phyloP scores from a whole-genome alignment of 2,888 invertebrate genomes.

The Drosophila stalkeri region DNA sequence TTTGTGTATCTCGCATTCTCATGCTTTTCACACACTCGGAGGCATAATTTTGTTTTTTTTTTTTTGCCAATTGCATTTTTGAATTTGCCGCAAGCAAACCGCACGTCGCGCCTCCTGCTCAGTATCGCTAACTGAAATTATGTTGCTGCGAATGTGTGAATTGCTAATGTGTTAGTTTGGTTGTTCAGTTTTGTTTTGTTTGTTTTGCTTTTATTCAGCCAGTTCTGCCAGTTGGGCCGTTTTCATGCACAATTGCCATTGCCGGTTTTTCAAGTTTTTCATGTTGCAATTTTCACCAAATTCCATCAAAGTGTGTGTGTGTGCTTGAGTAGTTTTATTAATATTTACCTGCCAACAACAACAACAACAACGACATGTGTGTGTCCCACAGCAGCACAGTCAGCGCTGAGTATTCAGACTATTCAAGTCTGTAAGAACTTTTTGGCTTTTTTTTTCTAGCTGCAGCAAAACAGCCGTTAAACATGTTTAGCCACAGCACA shows the following conservation, averaged over 20 bases:
- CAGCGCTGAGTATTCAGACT: slow-evolving; percentile 15
- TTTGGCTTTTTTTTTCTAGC: neutral
- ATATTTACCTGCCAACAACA: slow-evolving; percentile 66
- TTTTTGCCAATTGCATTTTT: slow-evolving; percentile 57
- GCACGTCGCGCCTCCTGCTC: neutral
- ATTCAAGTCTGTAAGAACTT: slow-evolving; percentile 38
- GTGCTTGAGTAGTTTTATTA: slow-evolving; percentile 43
- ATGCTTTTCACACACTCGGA: slow-evolving; percentile 37
- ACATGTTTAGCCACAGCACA: slow-evolving; percentile 67
- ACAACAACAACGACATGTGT: slow-evolving; percentile 26
- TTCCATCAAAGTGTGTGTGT: slow-evolving; percentile 56
- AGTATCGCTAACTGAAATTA: slow-evolving; percentile 60
- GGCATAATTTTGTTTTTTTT: neutral
- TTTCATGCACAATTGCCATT: slow-evolving; percentile 43
- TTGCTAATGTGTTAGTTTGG: slow-evolving; percentile 67
- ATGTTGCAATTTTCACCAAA: slow-evolving; percentile 71
- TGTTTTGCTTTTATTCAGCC: slow-evolving; percentile 47
- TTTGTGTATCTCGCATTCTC: slow-evolving; percentile 35
- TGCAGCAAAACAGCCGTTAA: slow-evolving; percentile 35
- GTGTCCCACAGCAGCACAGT: slow-evolving; percentile 27
- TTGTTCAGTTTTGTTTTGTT: neutral
- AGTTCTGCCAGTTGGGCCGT: slow-evolving; percentile 54
- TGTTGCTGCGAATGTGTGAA: slow-evolving; percentile 76
- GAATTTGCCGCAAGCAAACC: slow-evolving; percentile 36
- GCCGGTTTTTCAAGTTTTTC: slow-evolving; percentile 79